Conservation (phyloP, 2,888 invertebrate genomes). For the Erebia epiphron region DNA sequence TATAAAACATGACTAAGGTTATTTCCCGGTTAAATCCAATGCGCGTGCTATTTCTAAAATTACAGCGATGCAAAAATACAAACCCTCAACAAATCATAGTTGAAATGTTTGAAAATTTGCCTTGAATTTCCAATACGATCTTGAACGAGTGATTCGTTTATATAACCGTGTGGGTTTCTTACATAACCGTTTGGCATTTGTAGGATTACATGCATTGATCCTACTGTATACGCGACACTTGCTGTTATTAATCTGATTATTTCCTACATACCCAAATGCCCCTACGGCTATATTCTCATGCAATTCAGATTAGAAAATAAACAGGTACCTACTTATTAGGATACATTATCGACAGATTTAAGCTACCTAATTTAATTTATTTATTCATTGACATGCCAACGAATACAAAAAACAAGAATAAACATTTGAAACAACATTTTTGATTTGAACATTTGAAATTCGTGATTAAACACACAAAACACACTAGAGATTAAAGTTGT, state of each 20-base stretch:
- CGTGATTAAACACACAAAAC: too few relatives aligned
- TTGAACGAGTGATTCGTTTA: slow-evolving; percentile 17
- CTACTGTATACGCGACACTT: slow-evolving; percentile 1
- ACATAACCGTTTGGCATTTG: slow-evolving; percentile 32
- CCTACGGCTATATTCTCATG: neutral
- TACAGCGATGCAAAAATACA: slow-evolving; percentile 18
- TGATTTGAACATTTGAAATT: too few relatives aligned
- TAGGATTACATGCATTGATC: neutral
- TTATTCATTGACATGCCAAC: too few relatives aligned
- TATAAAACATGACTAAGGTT: neutral
- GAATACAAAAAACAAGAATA: too few relatives aligned
- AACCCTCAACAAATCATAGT: slow-evolving; percentile 21
- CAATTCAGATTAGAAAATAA: neutral
- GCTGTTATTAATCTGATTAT: neutral
- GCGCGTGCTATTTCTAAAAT: slow-evolving; percentile 17
- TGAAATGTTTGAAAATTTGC: slow-evolving; percentile 27
- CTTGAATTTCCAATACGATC: slow-evolving; percentile 28
- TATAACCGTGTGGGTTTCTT: slow-evolving; percentile 29
- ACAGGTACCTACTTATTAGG: neutral
- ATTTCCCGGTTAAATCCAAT: slow-evolving; percentile 1
- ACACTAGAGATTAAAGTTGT: too few relatives aligned
- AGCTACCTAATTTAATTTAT: too few relatives aligned
- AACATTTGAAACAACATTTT: too few relatives aligned
- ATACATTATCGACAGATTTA: neutral
- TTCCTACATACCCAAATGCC: neutral